Conservation (phyloP, 2,113 vertebrate genomes). For the Sphyrna mokarran region DNA sequence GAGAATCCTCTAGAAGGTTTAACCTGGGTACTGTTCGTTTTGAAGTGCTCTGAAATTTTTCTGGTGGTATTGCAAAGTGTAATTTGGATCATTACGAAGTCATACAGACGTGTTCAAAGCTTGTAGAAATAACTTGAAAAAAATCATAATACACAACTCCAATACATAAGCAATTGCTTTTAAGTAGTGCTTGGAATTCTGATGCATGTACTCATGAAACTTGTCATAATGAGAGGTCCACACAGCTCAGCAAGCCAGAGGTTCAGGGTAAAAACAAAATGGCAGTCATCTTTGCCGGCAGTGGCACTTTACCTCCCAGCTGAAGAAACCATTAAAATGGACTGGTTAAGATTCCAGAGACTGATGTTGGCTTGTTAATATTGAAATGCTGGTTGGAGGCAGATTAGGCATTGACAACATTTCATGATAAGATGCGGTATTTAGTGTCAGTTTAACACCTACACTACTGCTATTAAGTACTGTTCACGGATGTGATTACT, state of each 20-base stretch:
- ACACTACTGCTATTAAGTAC: not conserved
- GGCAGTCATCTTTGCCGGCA: not conserved
- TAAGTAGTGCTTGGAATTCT: not conserved
- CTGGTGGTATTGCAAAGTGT: not conserved
- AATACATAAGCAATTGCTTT: not conserved
- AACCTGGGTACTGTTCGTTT: not conserved
- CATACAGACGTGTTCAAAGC: not conserved
- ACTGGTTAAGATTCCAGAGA: not conserved
- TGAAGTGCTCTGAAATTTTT: not conserved
- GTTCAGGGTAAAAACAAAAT: not conserved
- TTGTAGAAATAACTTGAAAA: not conserved
- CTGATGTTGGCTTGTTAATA: not conserved
- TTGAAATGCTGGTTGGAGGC: not conserved
- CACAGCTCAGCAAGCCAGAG: not conserved
- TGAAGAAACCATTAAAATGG: not conserved
- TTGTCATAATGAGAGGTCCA: not conserved
- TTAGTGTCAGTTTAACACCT: not conserved
- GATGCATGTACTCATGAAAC: not conserved
- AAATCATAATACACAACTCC: not conserved
- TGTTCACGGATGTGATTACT: not conserved
- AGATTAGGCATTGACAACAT: not conserved
- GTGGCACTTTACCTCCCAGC: not conserved
- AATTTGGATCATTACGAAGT: not conserved
- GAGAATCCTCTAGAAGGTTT: not conserved
- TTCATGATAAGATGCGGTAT: conserved; percentile 4